Evolutionary conservation across 2,888 invertebrate species (phyloP).

Genomic region (Cordilura impudica): DNA sequence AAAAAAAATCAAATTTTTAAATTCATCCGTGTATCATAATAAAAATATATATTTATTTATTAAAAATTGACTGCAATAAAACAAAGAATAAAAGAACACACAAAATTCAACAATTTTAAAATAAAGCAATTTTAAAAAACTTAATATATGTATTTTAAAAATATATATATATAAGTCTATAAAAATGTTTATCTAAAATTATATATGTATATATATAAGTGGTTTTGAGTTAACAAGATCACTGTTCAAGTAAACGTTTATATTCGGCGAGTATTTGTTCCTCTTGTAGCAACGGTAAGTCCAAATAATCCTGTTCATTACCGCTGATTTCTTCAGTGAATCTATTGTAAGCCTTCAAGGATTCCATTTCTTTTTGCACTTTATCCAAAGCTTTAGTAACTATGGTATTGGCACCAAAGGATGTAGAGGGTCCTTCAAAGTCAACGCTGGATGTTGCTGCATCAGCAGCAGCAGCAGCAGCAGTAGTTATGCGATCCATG

Average conservation of each 20-base stretch:
- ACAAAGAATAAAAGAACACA: too few species aligned
- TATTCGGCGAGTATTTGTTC: constrained; percentile 84
- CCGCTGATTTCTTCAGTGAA: constrained; percentile 80
- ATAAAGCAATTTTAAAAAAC: too few species aligned
- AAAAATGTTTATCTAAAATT: too few species aligned
- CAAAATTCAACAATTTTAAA: too few species aligned
- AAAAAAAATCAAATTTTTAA: too few species aligned
- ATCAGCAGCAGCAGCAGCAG: constrained; percentile 65
- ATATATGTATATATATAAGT: neutral
- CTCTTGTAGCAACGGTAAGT: constrained; percentile 84
- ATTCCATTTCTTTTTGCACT: constrained; percentile 70
- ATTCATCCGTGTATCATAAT: too few species aligned
- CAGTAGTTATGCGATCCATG: constrained; percentile 72
- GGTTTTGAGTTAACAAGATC: neutral
- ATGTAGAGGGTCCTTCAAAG: constrained; percentile 65
- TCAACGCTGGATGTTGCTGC: constrained; percentile 35
- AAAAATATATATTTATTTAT: too few species aligned
- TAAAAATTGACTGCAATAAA: too few species aligned
- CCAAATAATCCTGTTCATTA: constrained; percentile 86
- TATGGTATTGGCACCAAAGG: constrained; percentile 62
- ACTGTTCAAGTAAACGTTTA: constrained; percentile 80
- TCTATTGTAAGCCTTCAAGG: constrained; percentile 80
- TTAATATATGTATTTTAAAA: too few species aligned
- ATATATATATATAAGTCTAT: too few species aligned
- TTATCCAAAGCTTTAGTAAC: constrained; percentile 66